Base-by-base conservation (phyloP, 1,140 invertebrate species). In the Melanaphis sacchari region DNA sequence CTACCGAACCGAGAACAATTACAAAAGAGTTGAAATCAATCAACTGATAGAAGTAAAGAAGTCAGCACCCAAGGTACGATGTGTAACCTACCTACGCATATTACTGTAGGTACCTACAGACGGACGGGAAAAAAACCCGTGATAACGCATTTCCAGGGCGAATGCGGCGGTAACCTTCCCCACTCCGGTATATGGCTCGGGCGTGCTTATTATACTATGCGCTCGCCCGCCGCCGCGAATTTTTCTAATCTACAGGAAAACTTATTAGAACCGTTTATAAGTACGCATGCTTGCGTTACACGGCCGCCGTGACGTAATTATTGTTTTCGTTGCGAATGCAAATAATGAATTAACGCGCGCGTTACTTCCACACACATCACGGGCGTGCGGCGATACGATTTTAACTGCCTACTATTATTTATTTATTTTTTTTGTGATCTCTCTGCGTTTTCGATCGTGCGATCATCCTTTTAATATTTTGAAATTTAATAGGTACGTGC, bases 181-280 rank as follows among this genome's bases (percentile, higher is more conserved):
- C 84, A 85, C 40, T 84, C 82, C 82, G 24, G 24, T 84, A 18
- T 15, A 5, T 76, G 59, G 59, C 59, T 36, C 76, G 36, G 84
- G 9, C 84, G 9, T 84, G 24, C 9, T 38, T 84, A 84, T 41
- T 26, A 59, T 59, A 49, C 4, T 49, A 82, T 38, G 76, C 76
- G 76, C 36, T n/a, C 66, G 66, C 54, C 22, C 24, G 40, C 84
- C 24, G 84, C 40, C 41, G 84, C 15, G 11, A 43, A 43, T 41
- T 85, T 85, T 85, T 85, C 84, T 43, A 43, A 85, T 85, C 40
- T 85, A 85, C 24, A 84, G 40, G 82, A 84, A 84, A 84, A 84
- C 22, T 84, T 24, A 40, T 84, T 84, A 84, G 82, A 84, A 84
- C 26, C 40, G 3, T 41, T 84, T 84, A 84, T 40, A 40, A 38